Evolutionary conservation across 2,113 vertebrate genomes (phyloP).

Genomic region (Saguinus imperator): DNA sequence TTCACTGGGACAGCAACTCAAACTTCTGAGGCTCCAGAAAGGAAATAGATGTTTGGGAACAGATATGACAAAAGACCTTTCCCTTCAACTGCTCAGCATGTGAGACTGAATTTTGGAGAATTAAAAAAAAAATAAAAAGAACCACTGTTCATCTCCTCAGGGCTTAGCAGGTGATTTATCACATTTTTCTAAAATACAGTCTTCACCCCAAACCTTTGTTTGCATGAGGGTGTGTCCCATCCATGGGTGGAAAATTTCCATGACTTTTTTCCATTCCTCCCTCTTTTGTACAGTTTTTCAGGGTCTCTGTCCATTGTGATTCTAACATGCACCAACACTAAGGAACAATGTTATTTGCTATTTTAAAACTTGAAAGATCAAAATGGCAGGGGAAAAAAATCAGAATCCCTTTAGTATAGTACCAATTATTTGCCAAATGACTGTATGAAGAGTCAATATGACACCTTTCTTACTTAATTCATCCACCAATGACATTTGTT

Average conservation of each 20-base stretch:
- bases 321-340: neutral
- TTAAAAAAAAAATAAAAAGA: neutral
- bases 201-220: slow-evolving; percentile 46
- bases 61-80: neutral
- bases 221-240: slow-evolving; percentile 30
- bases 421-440: neutral
- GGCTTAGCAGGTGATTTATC: neutral
- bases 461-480: neutral
- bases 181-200: slow-evolving; percentile 49
- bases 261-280: slow-evolving; percentile 50
- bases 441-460: neutral
- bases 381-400: neutral
- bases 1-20: slow-evolving; percentile 9
- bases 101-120: slow-evolving; percentile 36
- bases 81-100: neutral
- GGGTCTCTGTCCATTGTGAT: slow-evolving; percentile 3
- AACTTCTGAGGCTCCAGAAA: slow-evolving; percentile 37
- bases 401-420: neutral
- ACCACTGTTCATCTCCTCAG: neutral
- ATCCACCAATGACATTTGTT: neutral
- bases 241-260: slow-evolving; percentile 53
- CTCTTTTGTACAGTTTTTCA: slow-evolving; percentile 45
- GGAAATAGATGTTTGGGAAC: slow-evolving; percentile 26
- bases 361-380: slow-evolving; percentile 15
- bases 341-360: neutral